Percentiles rank a stretch among this genome's conserved stretches.
Conservation (phyloP, 2,888 invertebrate genomes). For the Drosophila monieri region DNA sequence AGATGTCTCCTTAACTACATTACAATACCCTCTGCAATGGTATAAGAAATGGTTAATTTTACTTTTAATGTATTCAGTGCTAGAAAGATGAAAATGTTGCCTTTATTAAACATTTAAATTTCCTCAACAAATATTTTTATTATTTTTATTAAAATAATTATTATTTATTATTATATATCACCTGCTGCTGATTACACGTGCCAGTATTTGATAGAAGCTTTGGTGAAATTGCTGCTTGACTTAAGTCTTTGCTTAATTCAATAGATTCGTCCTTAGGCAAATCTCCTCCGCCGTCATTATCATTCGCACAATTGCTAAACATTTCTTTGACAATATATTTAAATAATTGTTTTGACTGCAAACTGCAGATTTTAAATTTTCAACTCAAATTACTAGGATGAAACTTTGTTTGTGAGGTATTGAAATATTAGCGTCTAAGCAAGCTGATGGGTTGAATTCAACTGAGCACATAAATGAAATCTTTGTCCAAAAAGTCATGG, state of each 20-base stretch:
- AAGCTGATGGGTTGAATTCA: conserved; percentile 54
- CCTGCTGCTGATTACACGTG: not conserved
- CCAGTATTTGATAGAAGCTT: conserved; percentile 12
- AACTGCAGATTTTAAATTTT: not conserved
- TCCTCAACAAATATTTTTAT: no score
- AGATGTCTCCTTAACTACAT: no score
- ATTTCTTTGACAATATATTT: conserved; percentile 30
- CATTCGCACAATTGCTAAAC: conserved; percentile 66
- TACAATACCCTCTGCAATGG: no score
- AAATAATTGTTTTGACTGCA: not conserved
- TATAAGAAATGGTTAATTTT: no score
- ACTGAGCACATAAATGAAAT: conserved; percentile 50
- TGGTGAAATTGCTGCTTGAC: conserved; percentile 23
- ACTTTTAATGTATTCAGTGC: no score
- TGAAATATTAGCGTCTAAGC: conserved; percentile 51
- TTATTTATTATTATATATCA: no score
- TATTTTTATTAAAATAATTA: no score
- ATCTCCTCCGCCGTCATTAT: conserved; percentile 64
- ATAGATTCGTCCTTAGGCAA: conserved; percentile 56
- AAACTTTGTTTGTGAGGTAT: conserved; percentile 43
- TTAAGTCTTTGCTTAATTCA: conserved; percentile 62
- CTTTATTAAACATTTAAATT: no score
- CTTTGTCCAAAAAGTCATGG: conserved; percentile 5
- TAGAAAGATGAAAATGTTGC: no score
- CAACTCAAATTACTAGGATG: not conserved